A percentile compares a stretch with the other conserved stretches of the same genome.
Conservation (phyloP, 2,888 invertebrate species). For the Nezara viridula region DNA sequence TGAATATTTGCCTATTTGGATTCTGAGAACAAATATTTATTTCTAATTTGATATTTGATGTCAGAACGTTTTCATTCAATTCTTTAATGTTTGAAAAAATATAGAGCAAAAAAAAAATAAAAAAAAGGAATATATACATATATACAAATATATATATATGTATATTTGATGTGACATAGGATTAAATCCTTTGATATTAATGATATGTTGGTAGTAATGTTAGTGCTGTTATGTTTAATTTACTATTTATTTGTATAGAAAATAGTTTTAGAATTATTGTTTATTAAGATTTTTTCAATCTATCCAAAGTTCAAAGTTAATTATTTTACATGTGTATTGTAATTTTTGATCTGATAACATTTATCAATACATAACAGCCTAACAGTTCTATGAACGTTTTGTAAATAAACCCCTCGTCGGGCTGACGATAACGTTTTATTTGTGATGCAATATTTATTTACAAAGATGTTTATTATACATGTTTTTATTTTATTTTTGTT, state of each 20-base stretch:
- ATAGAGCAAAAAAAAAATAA: neutral
- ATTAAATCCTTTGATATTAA: constrained; percentile 17
- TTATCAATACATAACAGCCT: neutral
- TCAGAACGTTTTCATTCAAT: constrained; percentile 12
- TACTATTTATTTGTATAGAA: neutral
- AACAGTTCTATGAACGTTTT: neutral
- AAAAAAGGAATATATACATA: no score
- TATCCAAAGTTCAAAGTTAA: neutral
- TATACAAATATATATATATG: neutral
- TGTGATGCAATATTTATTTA: constrained; percentile 14
- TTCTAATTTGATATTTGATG: constrained; percentile 10
- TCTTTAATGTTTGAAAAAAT: constrained; percentile 9
- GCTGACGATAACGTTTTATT: neutral
- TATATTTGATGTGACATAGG: neutral
- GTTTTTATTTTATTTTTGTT: neutral
- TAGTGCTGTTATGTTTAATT: neutral
- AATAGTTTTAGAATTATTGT: neutral
- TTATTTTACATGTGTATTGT: neutral
- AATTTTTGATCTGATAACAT: neutral
- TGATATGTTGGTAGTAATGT: neutral
- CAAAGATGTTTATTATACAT: neutral
- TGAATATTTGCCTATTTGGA: neutral
- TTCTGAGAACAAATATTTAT: constrained; percentile 15
- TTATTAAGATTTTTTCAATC: neutral
- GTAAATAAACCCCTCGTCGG: neutral